Conservation (phyloP, 1,140 invertebrate genomes). For the Hyles vespertilio region DNA sequence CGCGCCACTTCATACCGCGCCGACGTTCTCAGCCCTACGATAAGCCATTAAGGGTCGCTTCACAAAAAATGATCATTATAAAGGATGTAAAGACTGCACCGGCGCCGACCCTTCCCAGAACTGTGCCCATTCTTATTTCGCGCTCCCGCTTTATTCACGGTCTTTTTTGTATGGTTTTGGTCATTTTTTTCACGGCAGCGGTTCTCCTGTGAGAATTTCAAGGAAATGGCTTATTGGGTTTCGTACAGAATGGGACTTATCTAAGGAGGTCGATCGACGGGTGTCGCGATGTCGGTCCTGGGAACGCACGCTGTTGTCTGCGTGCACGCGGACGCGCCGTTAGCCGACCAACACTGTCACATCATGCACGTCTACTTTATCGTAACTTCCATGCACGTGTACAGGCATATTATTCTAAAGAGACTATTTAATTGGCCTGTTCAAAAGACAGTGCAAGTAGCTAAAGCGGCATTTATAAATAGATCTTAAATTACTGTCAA, state of each 20-base stretch:
- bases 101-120: conserved; percentile 73
- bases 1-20: conserved; percentile 12
- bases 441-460: neutral
- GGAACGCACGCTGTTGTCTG: conserved; percentile 18
- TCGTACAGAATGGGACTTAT: conserved; percentile 63
- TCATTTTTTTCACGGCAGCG: conserved; percentile 68
- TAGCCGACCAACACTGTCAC: neutral
- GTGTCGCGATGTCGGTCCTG: conserved; percentile 20
- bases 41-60: conserved; percentile 67
- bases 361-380: neutral
- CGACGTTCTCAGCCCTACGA: conserved; percentile 54
- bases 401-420: too few relatives aligned
- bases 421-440: neutral
- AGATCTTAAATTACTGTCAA: too few relatives aligned
- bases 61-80: conserved; percentile 71
- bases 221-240: conserved; percentile 72
- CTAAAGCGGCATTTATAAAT: conserved; percentile 15
- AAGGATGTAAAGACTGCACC: conserved; percentile 71
- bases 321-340: conserved; percentile 14
- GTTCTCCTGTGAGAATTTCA: conserved; percentile 65
- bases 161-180: conserved; percentile 62
- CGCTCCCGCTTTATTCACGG: conserved; percentile 70
- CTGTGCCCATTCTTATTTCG: conserved; percentile 70
- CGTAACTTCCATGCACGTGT: too few relatives aligned
- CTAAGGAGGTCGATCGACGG: conserved; percentile 51